phyloP scores from a whole-genome alignment of 2,888 invertebrate species.

The Amorpha juglandis region DNA sequence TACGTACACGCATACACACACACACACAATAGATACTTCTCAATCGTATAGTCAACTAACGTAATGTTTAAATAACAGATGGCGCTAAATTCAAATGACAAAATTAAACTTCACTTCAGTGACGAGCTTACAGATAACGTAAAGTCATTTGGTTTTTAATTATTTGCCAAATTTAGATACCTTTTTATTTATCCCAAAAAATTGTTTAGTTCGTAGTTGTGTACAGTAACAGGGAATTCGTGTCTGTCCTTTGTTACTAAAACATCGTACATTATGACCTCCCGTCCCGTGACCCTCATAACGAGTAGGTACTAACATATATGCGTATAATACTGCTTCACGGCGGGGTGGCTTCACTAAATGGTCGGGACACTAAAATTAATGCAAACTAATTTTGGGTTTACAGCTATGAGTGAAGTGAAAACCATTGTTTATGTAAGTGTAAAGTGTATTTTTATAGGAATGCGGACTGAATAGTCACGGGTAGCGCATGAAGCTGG shows the following conservation, averaged over 20 bases:
- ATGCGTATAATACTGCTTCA: constrained; percentile 48
- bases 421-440: constrained; percentile 76
- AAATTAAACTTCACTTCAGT: neutral
- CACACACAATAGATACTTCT: neutral
- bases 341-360: constrained; percentile 61
- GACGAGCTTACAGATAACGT: neutral
- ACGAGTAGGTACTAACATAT: constrained; percentile 28
- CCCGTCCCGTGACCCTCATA: constrained; percentile 19
- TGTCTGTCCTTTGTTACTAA: constrained; percentile 17
- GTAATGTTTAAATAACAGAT: neutral
- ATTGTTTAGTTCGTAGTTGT: neutral
- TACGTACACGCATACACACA: constrained; percentile 43
- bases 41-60: too few species aligned
- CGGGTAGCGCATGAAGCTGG: constrained; percentile 82
- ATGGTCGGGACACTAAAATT: constrained; percentile 58
- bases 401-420: constrained; percentile 82
- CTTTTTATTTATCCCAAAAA: neutral
- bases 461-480: constrained; percentile 78
- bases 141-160: neutral
- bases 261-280: neutral
- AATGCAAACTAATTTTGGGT: constrained; percentile 81
- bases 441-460: constrained; percentile 70
- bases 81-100: neutral
- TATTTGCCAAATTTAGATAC: neutral
- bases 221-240: constrained; percentile 11